Evolutionary conservation across 1,140 invertebrate species (phyloP), one percentile per base, ranked within the genome.

Genomic region (Tigriopus japonicus): DNA sequence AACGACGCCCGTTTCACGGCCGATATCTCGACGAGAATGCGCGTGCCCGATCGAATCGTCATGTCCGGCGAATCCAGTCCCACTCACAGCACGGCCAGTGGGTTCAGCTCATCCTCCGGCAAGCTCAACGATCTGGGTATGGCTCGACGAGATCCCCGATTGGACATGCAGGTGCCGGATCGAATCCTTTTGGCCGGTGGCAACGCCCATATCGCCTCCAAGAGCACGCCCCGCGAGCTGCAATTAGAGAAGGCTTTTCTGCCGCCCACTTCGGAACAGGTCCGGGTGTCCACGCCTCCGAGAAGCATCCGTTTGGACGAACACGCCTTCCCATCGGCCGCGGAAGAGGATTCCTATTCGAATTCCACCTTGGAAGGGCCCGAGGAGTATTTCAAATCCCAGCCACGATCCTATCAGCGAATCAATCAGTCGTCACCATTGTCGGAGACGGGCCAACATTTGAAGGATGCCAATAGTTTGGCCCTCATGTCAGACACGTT

Each of bases 171-270:
- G 21, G 45, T 49, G n/a, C 45, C 45, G 21, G 45, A 49, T 23
- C 28, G 56, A 15, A 58, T 58, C 23, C 56, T 58, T 6, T 24
- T 58, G 23, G 56, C 23, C n/a, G 56, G 56, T 41, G 40, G 56
- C 1, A 5, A 58, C 21, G 13, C 17, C 23, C 56, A 58, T n/a
- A 58, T 58, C 17, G 23, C 12, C n/a, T 14, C 23, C 40, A 58
- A 58, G 40, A 40, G 23, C 21, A 58, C 56, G n/a, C 56, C 56
- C 14, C 40, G 23, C 1, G 56, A 58, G 40, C 23, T 58, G n/a
- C 56, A 58, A 41, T 41, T 58, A n/a, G 56, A 58, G n/a, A 58
- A 42, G 12, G 15, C 56, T 5, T 24, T 58, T 42, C n/a, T 58
- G 42, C 56, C 56, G 15, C 56, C 56, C n/a, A 35, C 56, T 17